Conservation (phyloP, 2,113 vertebrate genomes). For the Cyprinodon brontotheroides region DNA sequence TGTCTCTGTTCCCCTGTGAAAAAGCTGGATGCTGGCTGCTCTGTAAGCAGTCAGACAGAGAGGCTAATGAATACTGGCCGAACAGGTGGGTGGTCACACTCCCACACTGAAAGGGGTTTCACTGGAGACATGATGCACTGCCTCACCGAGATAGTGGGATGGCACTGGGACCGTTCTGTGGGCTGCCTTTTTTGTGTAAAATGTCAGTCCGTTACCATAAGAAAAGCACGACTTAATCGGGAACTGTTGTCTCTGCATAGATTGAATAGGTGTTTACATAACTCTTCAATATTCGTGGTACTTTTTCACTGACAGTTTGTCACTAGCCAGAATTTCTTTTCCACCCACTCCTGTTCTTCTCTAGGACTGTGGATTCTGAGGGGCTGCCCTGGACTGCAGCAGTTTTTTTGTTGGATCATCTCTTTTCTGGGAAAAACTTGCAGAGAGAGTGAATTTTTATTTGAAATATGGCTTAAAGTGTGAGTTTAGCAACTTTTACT, state of each 20-base stretch:
- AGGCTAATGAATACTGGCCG: conserved; percentile 70
- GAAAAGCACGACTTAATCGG: conserved; percentile 36
- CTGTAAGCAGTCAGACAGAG: conserved; percentile 70
- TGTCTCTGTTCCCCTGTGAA: conserved; percentile 28
- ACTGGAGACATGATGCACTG: conserved; percentile 69
- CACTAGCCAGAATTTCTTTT: conserved; percentile 49
- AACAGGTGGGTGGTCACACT: conserved; percentile 81
- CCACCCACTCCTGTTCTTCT: conserved; percentile 44
- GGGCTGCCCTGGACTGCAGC: conserved; percentile 28
- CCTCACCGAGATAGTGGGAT: conserved; percentile 61
- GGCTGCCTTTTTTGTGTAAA: conserved; percentile 51
- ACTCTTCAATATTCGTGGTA: conserved; percentile 47
- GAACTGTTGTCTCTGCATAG: conserved; percentile 28
- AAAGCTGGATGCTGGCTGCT: conserved; percentile 48
- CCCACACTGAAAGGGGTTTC: conserved; percentile 74
- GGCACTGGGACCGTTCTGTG: conserved; percentile 56
- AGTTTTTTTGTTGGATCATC: conserved; percentile 35
- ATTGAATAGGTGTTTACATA: conserved; percentile 65
- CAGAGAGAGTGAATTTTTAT: conserved; percentile 6
- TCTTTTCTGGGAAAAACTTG: conserved; percentile 5
- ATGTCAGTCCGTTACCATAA: conserved; percentile 56
- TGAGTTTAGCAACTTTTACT: not conserved
- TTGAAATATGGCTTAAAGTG: conserved; percentile 1
- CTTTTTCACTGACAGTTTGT: conserved; percentile 54
- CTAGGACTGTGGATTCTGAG: conserved; percentile 47